Base-by-base conservation (phyloP, 2,888 invertebrate species). In the Cheilosia pagana region DNA sequence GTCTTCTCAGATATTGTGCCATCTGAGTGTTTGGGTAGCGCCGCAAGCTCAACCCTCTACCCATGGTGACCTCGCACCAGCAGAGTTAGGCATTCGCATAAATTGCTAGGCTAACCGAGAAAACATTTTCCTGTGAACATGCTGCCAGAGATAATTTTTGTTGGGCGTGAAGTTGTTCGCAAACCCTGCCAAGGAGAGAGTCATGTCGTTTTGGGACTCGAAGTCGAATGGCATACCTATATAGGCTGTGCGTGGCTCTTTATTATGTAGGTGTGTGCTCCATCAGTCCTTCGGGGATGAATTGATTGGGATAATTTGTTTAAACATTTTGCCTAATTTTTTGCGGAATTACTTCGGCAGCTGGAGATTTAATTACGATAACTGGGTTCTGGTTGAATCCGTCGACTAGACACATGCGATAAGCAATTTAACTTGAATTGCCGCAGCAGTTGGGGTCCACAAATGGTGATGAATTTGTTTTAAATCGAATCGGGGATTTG, bases 341-440 rank as follows among this genome's bases (percentile, higher is more conserved):
- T 19, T 43, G 28, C 6, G 16, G 3, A 55, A 35, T 31, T n/a
- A 35, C 7, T 55, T 7, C 68, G 55, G 60, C 68, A 70, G 68
- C 48, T 62, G 77, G 25, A 70, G 77, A 77, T 70, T 77, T 77
- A 62, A 77, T 77, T 77, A 77, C 68, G 77, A 77, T 70, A 77
- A 77, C 77, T 16, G 23, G 25, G 19, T 23, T 53, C 16, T 50
- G 45, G 41, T 23, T 39, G 52, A 39, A 43, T 31, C 31, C 43
- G 12, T 28, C n/a, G 53, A n/a, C 55, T 55, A 31, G 39, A 19
- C 68, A 35, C 53, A 60, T 70, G 62, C 60, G 76, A 62, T 53
- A 55, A 60, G 12, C 48, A 53, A 68, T 77, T 62, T 53, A 39
- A 39, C 2, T 53, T 60, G n/a, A 48, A 60, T 45, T 48, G 28